These are phyloP conservation scores for Chaetodon auriga DNA, from an alignment of 2,113 vertebrate species.

Conservation along the genomic window DNA sequence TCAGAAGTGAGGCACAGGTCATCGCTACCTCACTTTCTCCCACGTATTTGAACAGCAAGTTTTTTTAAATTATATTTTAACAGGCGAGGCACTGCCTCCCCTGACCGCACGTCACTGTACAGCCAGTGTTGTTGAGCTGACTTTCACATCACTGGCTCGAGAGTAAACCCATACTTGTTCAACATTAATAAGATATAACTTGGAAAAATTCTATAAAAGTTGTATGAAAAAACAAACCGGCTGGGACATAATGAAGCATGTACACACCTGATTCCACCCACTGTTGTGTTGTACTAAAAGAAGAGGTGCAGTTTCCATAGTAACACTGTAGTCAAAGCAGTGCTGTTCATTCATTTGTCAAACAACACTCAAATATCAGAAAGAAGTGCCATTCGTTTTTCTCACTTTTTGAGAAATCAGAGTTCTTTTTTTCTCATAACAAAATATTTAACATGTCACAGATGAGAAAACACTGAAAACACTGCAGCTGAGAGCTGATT, in stretches of 20 bases:
- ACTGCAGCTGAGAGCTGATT: background rate
- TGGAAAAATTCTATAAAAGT: background rate
- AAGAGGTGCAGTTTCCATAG: constrained; percentile 26
- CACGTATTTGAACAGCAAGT: no score
- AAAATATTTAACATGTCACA: background rate
- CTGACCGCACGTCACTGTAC: no score
- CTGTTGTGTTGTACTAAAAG: background rate
- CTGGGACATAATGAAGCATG: background rate
- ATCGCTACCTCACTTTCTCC: no score
- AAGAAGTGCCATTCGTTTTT: background rate
- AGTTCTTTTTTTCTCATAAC: background rate
- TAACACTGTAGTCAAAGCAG: background rate
- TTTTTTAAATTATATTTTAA: no score
- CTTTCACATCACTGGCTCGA: background rate
- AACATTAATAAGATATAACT: background rate
- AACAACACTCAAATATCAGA: background rate
- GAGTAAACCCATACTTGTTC: background rate
- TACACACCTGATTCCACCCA: background rate
- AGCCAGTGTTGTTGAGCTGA: background rate
- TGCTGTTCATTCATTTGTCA: constrained; percentile 1
- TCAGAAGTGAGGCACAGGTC: no score
- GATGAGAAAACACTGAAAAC: background rate
- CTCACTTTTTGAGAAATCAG: background rate
- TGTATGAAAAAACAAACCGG: background rate
- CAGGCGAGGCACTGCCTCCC: no score